A percentile compares a stretch with the other conserved stretches of the same genome.
Conservation (phyloP, 1,140 invertebrate species). For the Lepidurus apus region DNA sequence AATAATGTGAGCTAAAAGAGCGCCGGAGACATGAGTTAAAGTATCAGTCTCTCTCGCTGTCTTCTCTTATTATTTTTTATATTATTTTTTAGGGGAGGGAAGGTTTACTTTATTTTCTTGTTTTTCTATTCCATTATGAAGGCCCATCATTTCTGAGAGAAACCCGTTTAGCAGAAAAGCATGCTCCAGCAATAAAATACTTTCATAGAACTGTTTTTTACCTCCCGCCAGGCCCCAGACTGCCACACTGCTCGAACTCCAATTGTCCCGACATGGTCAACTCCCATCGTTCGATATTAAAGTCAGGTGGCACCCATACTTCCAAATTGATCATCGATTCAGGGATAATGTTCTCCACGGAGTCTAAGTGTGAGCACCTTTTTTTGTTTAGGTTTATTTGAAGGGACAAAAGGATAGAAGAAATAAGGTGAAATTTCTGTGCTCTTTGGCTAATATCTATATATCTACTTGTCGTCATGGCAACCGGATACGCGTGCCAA, state of each 20-base stretch:
- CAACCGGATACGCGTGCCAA: conserved; percentile 43
- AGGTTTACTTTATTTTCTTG: background rate
- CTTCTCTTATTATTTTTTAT: background rate
- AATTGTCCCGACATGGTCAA: conserved; percentile 42
- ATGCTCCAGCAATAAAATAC: background rate
- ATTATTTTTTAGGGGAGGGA: background rate
- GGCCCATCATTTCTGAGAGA: background rate
- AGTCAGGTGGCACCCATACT: conserved; percentile 58
- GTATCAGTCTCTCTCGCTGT: background rate
- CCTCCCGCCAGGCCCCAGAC: conserved; percentile 54
- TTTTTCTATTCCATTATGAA: background rate
- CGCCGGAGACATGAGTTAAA: background rate
- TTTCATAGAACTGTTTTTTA: conserved; percentile 36
- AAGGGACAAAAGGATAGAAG: background rate
- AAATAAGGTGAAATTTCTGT: background rate
- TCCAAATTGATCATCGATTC: conserved; percentile 64
- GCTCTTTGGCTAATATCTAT: conserved; percentile 28
- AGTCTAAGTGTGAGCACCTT: conserved; percentile 26
- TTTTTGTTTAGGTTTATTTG: background rate
- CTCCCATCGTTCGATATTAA: conserved; percentile 48
- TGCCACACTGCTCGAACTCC: conserved; percentile 55
- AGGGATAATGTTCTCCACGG: conserved; percentile 42
- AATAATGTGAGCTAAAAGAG: background rate
- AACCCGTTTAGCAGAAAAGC: background rate
- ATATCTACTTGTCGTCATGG: conserved; percentile 29